phyloP scores from a whole-genome alignment of 2,113 vertebrate species.

The Xyliphius kryptos region DNA sequence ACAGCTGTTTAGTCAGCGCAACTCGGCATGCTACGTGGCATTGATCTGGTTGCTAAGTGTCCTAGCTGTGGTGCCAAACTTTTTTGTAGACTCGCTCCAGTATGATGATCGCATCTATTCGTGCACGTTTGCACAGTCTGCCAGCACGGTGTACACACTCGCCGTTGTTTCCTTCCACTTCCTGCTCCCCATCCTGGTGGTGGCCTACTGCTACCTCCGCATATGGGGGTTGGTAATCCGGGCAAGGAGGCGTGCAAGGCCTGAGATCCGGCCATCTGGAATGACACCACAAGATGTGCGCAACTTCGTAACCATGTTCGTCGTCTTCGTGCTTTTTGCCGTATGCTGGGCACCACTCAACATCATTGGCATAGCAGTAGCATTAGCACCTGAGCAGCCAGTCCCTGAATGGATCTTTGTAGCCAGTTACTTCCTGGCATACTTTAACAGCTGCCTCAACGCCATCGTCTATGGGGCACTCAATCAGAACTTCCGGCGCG shows the following conservation, averaged over 20 bases:
- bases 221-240: constrained; percentile 94
- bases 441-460: constrained; percentile 99
- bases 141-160: constrained; percentile 86
- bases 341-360: constrained; percentile 97
- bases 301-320: constrained; percentile 96
- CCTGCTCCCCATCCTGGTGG: constrained; percentile 83
- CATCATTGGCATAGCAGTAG: constrained; percentile 87
- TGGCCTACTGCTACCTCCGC: constrained; percentile 90
- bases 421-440: constrained; percentile 94
- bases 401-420: constrained; percentile 95
- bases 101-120: constrained; percentile 91
- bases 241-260: constrained; percentile 81
- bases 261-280: constrained; percentile 72
- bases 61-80: constrained; percentile 84
- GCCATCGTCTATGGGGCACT: constrained; percentile 92
- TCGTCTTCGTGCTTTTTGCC: constrained; percentile 92
- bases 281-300: constrained; percentile 85
- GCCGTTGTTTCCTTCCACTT: constrained; percentile 95
- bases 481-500: constrained; percentile 93
- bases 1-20: constrained; percentile 83
- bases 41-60: constrained; percentile 86
- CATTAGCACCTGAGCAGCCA: constrained; percentile 71
- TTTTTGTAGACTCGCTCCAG: constrained; percentile 81
- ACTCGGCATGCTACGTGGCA: constrained; percentile 82
- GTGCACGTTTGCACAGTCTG: constrained; percentile 85